Percentiles rank a stretch among this genome's conserved stretches.
These are phyloP conservation scores for Magallana ariakensis DNA, from an alignment of 1,140 invertebrate species.

Conservation along the genomic window DNA sequence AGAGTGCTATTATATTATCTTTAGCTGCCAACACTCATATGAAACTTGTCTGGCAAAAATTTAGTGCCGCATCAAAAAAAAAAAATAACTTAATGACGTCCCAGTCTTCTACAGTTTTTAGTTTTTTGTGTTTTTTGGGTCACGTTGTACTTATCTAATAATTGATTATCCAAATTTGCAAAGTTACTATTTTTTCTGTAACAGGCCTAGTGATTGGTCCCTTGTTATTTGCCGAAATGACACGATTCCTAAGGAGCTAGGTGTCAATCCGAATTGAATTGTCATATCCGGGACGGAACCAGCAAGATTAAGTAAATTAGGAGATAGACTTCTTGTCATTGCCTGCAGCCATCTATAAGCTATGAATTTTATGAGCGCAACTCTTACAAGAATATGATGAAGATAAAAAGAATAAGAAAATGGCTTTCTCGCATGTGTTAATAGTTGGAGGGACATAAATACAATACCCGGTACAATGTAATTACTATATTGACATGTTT, in stretches of 20 bases:
- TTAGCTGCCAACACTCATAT: background rate
- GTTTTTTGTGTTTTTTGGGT: background rate
- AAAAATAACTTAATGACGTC: no score
- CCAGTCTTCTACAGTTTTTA: background rate
- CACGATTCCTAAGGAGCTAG: background rate
- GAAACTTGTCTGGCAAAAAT: background rate
- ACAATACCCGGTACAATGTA: no score
- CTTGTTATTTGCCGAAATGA: slow-evolving; percentile 19
- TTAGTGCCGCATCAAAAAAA: background rate
- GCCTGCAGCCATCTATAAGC: background rate
- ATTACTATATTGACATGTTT: no score
- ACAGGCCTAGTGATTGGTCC: background rate
- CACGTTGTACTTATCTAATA: slow-evolving; percentile 13
- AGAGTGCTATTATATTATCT: background rate
- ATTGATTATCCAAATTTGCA: background rate
- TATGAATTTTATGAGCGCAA: background rate
- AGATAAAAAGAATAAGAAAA: background rate
- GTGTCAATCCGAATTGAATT: background rate
- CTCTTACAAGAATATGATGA: background rate
- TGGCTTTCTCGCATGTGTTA: background rate
- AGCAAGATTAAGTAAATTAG: background rate
- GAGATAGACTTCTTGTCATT: background rate
- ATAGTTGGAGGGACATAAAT: background rate
- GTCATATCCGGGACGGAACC: background rate
- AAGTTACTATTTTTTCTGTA: slow-evolving; percentile 8